These are phyloP conservation scores for Gallinago undulata DNA, from an alignment of 2,113 vertebrate genomes.

Conservation along the genomic window DNA sequence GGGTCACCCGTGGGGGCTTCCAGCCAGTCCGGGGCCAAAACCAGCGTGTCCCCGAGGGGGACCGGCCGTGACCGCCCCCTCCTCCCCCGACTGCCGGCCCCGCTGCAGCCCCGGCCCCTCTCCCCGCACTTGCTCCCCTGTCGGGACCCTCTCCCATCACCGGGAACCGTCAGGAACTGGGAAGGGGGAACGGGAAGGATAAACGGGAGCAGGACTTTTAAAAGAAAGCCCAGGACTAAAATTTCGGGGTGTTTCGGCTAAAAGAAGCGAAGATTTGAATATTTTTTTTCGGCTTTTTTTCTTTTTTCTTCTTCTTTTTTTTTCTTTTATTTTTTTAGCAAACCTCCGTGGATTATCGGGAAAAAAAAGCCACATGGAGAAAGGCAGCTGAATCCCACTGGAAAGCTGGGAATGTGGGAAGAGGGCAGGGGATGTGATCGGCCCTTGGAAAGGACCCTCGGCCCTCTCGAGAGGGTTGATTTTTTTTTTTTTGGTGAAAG, in stretches of 20 bases:
- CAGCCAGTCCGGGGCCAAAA: background rate
- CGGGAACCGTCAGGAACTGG: background rate
- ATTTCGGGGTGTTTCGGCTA: background rate
- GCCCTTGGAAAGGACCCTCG: background rate
- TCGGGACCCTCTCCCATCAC: background rate
- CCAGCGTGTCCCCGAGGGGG: fast-evolving
- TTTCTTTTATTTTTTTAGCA: fast-evolving
- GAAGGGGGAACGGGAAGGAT: background rate
- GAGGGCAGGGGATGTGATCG: background rate
- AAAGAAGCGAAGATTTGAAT: background rate
- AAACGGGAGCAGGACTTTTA: fast-evolving
- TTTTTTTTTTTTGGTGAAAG: background rate
- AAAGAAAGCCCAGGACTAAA: background rate
- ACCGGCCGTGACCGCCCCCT: background rate
- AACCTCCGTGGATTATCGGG: background rate
- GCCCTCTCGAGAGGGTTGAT: background rate
- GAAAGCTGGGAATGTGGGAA: background rate
- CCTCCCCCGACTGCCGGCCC: fast-evolving
- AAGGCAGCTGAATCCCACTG: background rate
- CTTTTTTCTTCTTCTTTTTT: no score
- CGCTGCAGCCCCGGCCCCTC: background rate
- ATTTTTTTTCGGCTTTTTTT: no score
- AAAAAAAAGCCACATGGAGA: background rate
- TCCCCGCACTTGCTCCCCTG: background rate
- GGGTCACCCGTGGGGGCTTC: background rate